Conservation (phyloP, 2,113 vertebrate species). For the Leptobrachium leishanense region DNA sequence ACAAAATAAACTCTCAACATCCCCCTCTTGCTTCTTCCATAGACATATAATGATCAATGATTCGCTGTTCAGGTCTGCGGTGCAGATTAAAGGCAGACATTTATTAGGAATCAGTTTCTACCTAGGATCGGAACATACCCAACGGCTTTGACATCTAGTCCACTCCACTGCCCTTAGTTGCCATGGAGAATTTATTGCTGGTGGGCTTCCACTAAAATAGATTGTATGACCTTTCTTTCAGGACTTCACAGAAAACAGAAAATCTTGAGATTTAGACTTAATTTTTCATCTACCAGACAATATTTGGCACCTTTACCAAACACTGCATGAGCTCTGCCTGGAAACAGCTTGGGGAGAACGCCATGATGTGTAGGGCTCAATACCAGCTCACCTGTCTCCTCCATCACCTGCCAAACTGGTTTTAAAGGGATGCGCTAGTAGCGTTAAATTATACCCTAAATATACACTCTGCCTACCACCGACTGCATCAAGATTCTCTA, state of each 20-base stretch:
- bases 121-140: background rate
- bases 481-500: too few species aligned
- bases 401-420: background rate
- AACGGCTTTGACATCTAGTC: background rate
- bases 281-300: background rate
- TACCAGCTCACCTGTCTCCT: background rate
- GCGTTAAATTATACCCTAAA: too few species aligned
- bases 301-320: background rate
- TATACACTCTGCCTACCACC: too few species aligned
- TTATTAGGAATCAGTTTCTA: constrained; percentile 1
- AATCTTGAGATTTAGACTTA: background rate
- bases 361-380: background rate
- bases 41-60: constrained; percentile 26
- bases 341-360: background rate
- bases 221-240: constrained; percentile 7
- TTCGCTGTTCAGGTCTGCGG: background rate
- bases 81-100: background rate
- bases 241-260: constrained; percentile 2
- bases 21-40: background rate
- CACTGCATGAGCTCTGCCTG: background rate
- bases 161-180: constrained; percentile 3
- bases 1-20: background rate
- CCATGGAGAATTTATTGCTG: constrained; percentile 16
- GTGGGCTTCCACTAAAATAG: background rate
- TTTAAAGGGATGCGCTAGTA: background rate